phyloP scores from a whole-genome alignment of 2,888 invertebrate genomes.

The Torymus texanus region DNA sequence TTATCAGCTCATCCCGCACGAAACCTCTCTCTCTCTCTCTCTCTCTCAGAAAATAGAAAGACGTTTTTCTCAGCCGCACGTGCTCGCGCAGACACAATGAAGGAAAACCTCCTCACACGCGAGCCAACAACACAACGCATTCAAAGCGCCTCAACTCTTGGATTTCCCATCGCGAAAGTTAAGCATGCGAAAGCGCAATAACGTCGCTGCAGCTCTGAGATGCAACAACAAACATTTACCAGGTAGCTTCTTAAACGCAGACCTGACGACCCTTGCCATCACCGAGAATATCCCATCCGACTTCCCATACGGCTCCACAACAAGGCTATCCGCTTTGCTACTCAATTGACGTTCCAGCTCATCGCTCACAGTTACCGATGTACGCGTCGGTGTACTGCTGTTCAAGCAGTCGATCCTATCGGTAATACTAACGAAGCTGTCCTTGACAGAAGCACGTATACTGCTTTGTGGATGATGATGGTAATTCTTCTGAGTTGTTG shows the following conservation, averaged over 20 bases:
- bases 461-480: too few species aligned
- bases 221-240: slow-evolving; percentile 59
- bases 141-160: slow-evolving; percentile 1
- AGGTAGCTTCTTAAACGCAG: slow-evolving; percentile 67
- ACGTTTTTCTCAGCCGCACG: too few species aligned
- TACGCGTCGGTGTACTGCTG: too few species aligned
- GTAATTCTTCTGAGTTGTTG: too few species aligned
- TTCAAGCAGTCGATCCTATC: slow-evolving; percentile 19
- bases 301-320: background rate
- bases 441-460: slow-evolving; percentile 53
- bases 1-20: too few species aligned
- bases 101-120: too few species aligned
- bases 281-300: slow-evolving; percentile 66
- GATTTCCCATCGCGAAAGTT: slow-evolving; percentile 35
- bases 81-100: too few species aligned
- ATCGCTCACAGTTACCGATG: too few species aligned
- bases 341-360: too few species aligned
- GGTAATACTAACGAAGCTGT: slow-evolving; percentile 62
- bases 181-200: slow-evolving; percentile 25
- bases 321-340: background rate
- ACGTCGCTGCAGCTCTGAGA: background rate
- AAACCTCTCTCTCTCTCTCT: too few species aligned
- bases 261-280: slow-evolving; percentile 66
- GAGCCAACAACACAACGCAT: background rate
- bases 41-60: too few species aligned